phyloP scores from a whole-genome alignment of 2,797 vertebrate genomes.

The Lindbergichthys nudifrons region DNA sequence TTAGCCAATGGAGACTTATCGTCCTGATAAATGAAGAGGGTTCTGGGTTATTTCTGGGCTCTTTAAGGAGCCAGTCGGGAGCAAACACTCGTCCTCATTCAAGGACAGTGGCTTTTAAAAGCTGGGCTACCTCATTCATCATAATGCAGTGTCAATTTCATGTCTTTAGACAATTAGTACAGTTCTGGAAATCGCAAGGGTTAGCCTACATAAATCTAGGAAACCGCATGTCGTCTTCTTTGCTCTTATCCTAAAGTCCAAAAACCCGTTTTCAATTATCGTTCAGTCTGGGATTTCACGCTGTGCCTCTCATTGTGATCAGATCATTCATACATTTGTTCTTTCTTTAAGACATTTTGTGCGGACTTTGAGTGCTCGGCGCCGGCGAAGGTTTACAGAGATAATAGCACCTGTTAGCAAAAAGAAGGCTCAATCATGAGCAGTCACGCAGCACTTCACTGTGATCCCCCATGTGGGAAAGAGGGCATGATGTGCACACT shows the following conservation, averaged over 20 bases:
- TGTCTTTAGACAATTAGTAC: constrained; percentile 35
- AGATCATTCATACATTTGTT: constrained; percentile 73
- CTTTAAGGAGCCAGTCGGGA: constrained; percentile 61
- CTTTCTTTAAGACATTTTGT: constrained; percentile 50
- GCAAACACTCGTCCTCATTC: constrained; percentile 66
- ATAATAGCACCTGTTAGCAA: constrained; percentile 73
- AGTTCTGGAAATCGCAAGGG: constrained; percentile 31
- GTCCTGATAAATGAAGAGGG: constrained; percentile 60
- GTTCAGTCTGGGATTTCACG: constrained; percentile 56
- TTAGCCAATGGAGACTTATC: constrained; percentile 55
- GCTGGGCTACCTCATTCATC: constrained; percentile 63
- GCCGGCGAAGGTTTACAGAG: constrained; percentile 53
- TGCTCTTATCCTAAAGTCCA: constrained; percentile 43
- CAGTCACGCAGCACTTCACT: constrained; percentile 64
- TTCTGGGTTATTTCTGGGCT: constrained; percentile 66
- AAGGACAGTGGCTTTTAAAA: constrained; percentile 68
- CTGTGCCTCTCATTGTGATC: constrained; percentile 58
- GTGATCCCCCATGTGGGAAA: constrained; percentile 51
- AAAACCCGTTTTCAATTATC: constrained; percentile 49
- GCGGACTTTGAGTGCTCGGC: constrained; percentile 23
- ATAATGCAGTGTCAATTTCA: constrained; percentile 48
- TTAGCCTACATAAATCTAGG: constrained; percentile 40
- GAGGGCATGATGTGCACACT: constrained; percentile 48
- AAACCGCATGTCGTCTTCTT: constrained; percentile 17
- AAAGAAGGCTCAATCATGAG: constrained; percentile 71